phyloP scores from a whole-genome alignment of 2,797 vertebrate species.

The Antennarius maculatus region DNA sequence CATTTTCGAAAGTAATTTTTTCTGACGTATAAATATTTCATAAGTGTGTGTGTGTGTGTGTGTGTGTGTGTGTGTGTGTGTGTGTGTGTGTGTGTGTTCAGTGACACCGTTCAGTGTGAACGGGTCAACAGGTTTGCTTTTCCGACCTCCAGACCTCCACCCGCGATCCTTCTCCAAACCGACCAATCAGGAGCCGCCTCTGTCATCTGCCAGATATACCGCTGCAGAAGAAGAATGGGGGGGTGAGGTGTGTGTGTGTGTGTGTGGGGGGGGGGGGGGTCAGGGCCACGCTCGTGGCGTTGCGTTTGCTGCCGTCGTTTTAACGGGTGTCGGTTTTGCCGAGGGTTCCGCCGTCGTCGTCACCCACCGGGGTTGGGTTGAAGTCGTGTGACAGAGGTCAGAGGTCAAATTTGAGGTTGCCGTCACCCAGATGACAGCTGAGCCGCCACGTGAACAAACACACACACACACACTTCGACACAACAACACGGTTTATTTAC shows the following conservation, averaged over 20 bases:
- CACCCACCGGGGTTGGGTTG: too few relatives aligned
- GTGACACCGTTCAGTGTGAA: not conserved
- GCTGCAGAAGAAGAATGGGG: constrained; percentile 47
- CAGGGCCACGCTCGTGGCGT: constrained; percentile 2
- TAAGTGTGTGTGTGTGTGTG: too few relatives aligned
- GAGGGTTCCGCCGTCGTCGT: too few relatives aligned
- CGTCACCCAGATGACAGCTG: constrained; percentile 64
- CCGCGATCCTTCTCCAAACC: constrained; percentile 37
- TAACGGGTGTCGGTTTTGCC: not conserved
- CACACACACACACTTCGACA: too few relatives aligned
- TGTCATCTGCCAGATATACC: constrained; percentile 47
- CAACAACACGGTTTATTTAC: too few relatives aligned
- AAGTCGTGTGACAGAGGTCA: constrained; percentile 22
- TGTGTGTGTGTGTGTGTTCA: too few relatives aligned
- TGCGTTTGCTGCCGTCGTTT: not conserved
- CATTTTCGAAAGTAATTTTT: too few relatives aligned
- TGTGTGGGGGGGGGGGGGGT: constrained; percentile 1
- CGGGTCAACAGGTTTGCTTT: constrained; percentile 36
- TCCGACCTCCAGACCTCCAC: constrained; percentile 21
- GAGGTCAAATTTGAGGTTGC: constrained; percentile 51
- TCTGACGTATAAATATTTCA: too few relatives aligned
- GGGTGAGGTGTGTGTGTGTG: constrained; percentile 27
- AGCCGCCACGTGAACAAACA: constrained; percentile 1
- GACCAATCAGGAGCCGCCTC: not conserved
- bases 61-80: too few relatives aligned